A percentile compares a stretch with the other conserved stretches of the same genome.
phyloP scores from a whole-genome alignment of 2,113 vertebrate genomes.

The Poeciliopsis occidentalis region DNA sequence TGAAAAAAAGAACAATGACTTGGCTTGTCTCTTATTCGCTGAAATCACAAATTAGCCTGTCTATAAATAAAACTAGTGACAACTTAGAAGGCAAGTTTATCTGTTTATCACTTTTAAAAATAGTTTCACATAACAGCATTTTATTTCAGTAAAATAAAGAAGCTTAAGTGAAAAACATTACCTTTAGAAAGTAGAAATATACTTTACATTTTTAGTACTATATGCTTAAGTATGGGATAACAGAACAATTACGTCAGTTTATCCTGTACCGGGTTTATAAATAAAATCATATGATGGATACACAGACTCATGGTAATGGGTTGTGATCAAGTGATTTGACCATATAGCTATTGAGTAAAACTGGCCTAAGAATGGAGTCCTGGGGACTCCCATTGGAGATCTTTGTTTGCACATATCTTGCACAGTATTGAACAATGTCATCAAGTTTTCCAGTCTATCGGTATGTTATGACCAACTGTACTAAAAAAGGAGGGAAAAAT shows the following conservation, averaged over 20 bases:
- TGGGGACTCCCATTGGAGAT: background rate
- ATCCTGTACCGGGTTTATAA: too few relatives aligned
- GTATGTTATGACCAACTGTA: background rate
- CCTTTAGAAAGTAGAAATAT: too few relatives aligned
- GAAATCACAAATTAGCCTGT: slow-evolving; percentile 41
- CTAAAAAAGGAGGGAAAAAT: background rate
- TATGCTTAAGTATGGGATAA: background rate
- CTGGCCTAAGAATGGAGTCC: background rate
- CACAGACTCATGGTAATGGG: background rate
- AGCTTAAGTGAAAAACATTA: background rate
- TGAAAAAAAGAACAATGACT: slow-evolving; percentile 50
- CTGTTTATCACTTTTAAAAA: too few relatives aligned
- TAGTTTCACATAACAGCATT: too few relatives aligned
- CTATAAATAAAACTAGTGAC: slow-evolving; percentile 28
- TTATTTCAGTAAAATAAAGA: background rate
- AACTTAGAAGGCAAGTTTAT: background rate
- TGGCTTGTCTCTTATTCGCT: slow-evolving; percentile 16
- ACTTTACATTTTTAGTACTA: too few relatives aligned
- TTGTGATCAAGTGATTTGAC: background rate
- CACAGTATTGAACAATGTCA: background rate
- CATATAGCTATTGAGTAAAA: background rate
- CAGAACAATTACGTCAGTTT: too few relatives aligned
- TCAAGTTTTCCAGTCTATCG: background rate
- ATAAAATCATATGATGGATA: background rate
- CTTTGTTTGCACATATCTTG: background rate